These are phyloP conservation scores for Bathybates hornii DNA, from an alignment of 2,113 vertebrate species.

Conservation along the genomic window DNA sequence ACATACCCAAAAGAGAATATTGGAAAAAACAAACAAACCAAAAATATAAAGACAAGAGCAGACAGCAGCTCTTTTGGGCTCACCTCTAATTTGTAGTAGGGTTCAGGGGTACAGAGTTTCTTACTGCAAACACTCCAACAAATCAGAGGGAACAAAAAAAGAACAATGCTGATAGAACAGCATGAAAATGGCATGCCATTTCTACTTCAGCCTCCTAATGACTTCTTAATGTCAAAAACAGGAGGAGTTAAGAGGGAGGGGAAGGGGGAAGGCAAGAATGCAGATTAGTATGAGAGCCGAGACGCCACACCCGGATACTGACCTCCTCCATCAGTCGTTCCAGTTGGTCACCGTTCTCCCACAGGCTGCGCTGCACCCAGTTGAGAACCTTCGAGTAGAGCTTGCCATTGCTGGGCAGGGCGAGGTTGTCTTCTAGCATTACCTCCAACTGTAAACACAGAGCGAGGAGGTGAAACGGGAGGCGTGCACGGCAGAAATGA, in stretches of 20 bases:
- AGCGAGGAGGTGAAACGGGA: not conserved
- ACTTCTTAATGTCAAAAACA: conserved; percentile 61
- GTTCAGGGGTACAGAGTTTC: conserved; percentile 88
- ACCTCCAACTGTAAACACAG: conserved; percentile 86
- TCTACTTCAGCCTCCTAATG: conserved; percentile 49
- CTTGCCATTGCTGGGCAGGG: conserved; percentile 95
- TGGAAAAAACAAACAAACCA: conserved; percentile 10
- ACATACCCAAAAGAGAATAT: conserved; percentile 41
- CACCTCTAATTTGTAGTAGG: conserved; percentile 86
- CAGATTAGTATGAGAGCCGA: not conserved
- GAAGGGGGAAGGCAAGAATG: conserved; percentile 8
- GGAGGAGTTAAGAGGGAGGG: conserved; percentile 22
- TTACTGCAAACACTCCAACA: conserved; percentile 77
- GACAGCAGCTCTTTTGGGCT: conserved; percentile 85
- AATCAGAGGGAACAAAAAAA: conserved; percentile 71
- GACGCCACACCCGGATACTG: conserved; percentile 66
- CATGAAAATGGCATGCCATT: conserved; percentile 59
- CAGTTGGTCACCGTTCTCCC: conserved; percentile 94
- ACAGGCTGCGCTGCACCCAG: conserved; percentile 98
- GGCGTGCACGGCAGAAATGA: not conserved
- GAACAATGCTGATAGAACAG: conserved; percentile 64
- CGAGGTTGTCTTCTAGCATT: conserved; percentile 94
- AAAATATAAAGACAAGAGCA: conserved; percentile 65
- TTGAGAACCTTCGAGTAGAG: conserved; percentile 97
- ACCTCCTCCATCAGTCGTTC: conserved; percentile 98